phyloP scores from a whole-genome alignment of 2,113 vertebrate genomes.

The Poecilia latipinna region DNA sequence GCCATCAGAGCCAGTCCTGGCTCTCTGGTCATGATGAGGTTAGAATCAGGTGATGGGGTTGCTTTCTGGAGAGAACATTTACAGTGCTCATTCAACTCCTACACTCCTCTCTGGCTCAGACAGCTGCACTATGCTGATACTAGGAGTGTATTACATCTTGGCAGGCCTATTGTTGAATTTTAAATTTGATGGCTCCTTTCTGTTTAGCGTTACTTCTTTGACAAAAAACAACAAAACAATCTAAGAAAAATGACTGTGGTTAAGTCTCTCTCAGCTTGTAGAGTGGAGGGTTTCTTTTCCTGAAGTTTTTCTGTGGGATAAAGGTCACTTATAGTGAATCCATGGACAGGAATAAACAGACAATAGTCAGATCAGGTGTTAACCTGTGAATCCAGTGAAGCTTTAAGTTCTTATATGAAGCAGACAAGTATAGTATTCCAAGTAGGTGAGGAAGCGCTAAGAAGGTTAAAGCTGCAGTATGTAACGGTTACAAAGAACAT shows the following conservation, averaged over 20 bases:
- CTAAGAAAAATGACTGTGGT: too few relatives aligned
- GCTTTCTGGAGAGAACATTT: background rate
- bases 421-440: too few relatives aligned
- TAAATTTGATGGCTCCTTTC: background rate
- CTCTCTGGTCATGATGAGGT: constrained; percentile 19
- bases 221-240: too few relatives aligned
- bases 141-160: constrained; percentile 4
- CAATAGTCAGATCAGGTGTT: too few relatives aligned
- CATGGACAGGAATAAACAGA: too few relatives aligned
- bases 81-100: background rate
- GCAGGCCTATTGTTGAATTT: background rate
- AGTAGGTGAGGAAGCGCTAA: too few relatives aligned
- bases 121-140: constrained; percentile 10
- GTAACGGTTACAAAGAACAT: too few relatives aligned
- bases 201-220: background rate
- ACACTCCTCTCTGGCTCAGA: constrained; percentile 21
- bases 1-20: constrained; percentile 4
- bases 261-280: background rate
- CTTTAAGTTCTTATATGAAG: too few relatives aligned
- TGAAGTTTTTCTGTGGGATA: background rate
- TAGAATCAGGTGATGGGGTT: constrained; percentile 7
- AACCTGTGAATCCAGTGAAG: too few relatives aligned
- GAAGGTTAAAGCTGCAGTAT: too few relatives aligned
- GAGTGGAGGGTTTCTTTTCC: background rate
- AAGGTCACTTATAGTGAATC: background rate